Conservation (phyloP, 2,888 invertebrate species). For the Achlya flavicornis region DNA sequence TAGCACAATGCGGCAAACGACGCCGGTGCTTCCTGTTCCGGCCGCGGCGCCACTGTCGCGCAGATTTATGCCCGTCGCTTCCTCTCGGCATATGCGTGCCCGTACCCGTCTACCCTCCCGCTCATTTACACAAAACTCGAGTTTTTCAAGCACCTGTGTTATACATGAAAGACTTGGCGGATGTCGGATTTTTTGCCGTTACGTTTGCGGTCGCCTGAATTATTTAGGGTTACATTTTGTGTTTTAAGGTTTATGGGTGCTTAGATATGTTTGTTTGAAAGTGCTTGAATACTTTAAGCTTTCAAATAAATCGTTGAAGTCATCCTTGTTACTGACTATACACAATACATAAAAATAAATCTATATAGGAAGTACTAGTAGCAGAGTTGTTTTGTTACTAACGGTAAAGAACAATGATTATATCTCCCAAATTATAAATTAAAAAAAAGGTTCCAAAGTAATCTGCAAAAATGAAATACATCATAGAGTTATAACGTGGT, state of each 20-base stretch:
- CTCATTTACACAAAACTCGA: constrained; percentile 82
- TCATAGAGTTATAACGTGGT: constrained; percentile 16
- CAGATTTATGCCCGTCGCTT: constrained; percentile 82
- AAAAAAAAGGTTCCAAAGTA: not conserved
- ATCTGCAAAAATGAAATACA: not conserved
- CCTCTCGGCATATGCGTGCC: constrained; percentile 77
- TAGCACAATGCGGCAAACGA: constrained; percentile 84
- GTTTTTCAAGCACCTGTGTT: constrained; percentile 79
- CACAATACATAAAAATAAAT: too few relatives aligned
- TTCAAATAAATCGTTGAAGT: not conserved
- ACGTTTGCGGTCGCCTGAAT: constrained; percentile 34
- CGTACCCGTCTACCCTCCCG: constrained; percentile 60
- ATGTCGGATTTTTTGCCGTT: constrained; percentile 58
- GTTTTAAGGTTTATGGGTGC: constrained; percentile 22
- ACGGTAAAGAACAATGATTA: too few relatives aligned
- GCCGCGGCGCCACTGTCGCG: constrained; percentile 78
- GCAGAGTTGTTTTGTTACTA: too few relatives aligned
- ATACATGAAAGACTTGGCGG: constrained; percentile 58
- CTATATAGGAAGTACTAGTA: too few relatives aligned
- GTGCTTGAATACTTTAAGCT: not conserved
- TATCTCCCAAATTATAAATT: too few relatives aligned
- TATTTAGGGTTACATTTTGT: constrained; percentile 20
- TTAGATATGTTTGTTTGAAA: not conserved
- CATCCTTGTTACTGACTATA: not conserved
- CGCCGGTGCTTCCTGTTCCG: constrained; percentile 81